Evolutionary conservation across 2,888 invertebrate genomes (phyloP).

Genomic region (Zootermopsis nevadensis): DNA sequence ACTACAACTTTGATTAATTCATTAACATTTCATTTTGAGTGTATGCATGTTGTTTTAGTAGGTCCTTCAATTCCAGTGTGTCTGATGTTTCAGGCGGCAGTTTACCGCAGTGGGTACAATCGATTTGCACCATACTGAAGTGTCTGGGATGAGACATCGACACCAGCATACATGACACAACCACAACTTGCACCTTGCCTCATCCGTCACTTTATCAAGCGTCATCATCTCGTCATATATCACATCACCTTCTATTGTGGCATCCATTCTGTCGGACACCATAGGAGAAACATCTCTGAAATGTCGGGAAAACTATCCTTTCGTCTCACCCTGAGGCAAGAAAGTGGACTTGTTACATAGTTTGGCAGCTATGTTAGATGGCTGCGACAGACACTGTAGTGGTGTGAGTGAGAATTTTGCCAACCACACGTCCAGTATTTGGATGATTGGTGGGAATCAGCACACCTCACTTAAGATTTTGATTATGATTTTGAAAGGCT

Average conservation of each 20-base stretch:
- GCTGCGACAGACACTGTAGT: constrained; percentile 22
- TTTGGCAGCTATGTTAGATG: constrained; percentile 35
- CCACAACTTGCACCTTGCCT: constrained; percentile 52
- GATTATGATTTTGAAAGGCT: constrained; percentile 35
- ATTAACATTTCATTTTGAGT: no score
- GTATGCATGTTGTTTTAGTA: no score
- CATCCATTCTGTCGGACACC: constrained; percentile 7
- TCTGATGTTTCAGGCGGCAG: constrained; percentile 78
- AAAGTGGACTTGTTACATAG: constrained; percentile 17
- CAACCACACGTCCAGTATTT: constrained; percentile 9
- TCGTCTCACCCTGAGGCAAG: not conserved
- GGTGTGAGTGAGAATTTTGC: not conserved
- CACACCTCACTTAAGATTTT: constrained; percentile 12
- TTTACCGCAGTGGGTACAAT: constrained; percentile 94
- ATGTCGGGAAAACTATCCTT: not conserved
- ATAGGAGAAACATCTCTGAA: not conserved
- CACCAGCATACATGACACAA: constrained; percentile 47
- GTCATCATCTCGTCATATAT: constrained; percentile 37
- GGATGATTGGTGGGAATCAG: constrained; percentile 10
- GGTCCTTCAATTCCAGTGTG: no score
- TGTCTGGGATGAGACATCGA: constrained; percentile 13
- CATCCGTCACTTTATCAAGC: constrained; percentile 44
- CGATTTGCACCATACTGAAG: constrained; percentile 91
- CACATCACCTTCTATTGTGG: constrained; percentile 29
- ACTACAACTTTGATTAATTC: no score